Evolutionary conservation across 2,888 invertebrate genomes (phyloP), one percentile per base, ranked within the genome.

Genomic region (Rotaria magnacalcarata): DNA sequence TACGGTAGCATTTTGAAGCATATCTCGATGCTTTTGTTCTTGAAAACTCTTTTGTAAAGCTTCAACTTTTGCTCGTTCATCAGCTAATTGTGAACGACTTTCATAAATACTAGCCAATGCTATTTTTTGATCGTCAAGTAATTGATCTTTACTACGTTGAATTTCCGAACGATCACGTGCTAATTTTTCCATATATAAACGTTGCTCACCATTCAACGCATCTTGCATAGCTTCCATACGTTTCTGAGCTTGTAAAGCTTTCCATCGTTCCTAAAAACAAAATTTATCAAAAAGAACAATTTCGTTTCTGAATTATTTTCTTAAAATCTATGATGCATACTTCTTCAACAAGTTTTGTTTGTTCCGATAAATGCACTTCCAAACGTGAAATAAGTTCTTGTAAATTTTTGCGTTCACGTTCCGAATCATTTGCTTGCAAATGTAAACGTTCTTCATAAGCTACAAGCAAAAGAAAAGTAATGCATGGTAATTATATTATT

Each of bases 211-310:
- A 47, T 41, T 80, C 7, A 80, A 80, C 21, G 75, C 41, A 47
- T 80, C 75, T 80, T 80, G 75, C 75, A 80, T 80, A 8, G 75
- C 75, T n/a, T 80, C 75, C 75, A 80, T 80, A 80, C 75, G 75
- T 80, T 80, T 80, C 47, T 80, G 75, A 80, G 75, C 75, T 47
- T 80, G 75, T 80, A 80, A 47, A 24, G 75, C 75, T 80, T 80
- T 80, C 75, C 75, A 80, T 43, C 75, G 75, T 80, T 80, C 75
- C 75, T 80, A 47, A 75, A 75, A 75, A 16, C 4, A n/a, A n/a
- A 24, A 34, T 1, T 34, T 34, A 34, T 5, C 16, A 16, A 27
- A 24, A 34, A 67, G 4, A 21, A 16, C 0, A 11, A 16, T 52
- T 52, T 52, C 52, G 11, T 52, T 52, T 52, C 50, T 8, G 14